Conservation (phyloP, 2,797 vertebrate genomes). For the Protosalanx chinensis region DNA sequence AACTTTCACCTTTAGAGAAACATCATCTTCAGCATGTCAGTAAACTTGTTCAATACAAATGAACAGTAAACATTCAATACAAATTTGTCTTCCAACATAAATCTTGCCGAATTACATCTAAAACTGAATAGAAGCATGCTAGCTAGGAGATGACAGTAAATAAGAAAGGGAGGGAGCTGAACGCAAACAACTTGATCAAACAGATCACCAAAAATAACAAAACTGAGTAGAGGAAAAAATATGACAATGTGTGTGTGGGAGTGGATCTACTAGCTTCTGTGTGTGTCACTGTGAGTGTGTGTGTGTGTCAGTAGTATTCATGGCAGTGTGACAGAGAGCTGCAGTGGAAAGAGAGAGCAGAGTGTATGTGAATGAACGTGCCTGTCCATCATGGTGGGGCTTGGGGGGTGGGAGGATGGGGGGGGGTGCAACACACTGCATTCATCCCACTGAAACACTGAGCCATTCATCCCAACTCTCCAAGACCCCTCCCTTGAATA, state of each 20-base stretch:
- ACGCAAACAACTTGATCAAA: background rate
- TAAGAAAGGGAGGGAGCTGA: background rate
- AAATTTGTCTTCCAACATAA: conserved; percentile 27
- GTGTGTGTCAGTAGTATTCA: conserved; percentile 17
- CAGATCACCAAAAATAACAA: background rate
- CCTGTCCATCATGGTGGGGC: conserved; percentile 51
- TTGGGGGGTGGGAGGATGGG: no score
- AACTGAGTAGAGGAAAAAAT: background rate
- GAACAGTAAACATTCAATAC: conserved; percentile 4
- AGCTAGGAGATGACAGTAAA: background rate
- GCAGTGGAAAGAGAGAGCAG: conserved; percentile 2
- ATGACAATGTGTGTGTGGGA: background rate
- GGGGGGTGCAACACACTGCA: conserved; percentile 49
- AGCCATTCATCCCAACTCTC: conserved; percentile 66
- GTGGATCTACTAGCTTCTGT: background rate
- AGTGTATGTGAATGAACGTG: conserved; percentile 51
- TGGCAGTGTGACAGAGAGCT: conserved; percentile 11
- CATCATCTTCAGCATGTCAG: conserved; percentile 18
- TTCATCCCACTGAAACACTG: conserved; percentile 69
- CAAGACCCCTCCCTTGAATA: conserved; percentile 44
- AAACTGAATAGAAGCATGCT: background rate
- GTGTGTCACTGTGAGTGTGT: conserved; percentile 12
- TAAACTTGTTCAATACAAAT: background rate
- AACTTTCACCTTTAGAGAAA: conserved; percentile 7
- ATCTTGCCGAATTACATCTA: background rate